phyloP scores from a whole-genome alignment of 2,113 vertebrate genomes.

The Clarias gariepinus region DNA sequence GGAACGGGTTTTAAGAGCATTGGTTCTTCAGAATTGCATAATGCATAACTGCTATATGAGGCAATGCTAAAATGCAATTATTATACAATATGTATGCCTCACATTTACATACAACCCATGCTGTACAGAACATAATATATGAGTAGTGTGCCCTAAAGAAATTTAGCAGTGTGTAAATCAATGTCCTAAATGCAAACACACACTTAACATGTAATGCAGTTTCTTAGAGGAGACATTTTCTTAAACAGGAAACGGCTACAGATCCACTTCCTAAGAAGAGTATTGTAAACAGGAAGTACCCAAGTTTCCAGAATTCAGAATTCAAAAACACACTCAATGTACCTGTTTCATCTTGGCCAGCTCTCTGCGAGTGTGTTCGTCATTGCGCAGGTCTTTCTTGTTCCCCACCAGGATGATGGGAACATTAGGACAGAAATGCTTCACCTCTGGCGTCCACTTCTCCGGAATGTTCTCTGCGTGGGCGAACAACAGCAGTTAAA shows the following conservation, averaged over 20 bases:
- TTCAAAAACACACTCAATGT: neutral
- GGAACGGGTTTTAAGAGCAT: neutral
- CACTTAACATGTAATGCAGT: slow-evolving; percentile 12
- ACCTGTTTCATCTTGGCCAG: slow-evolving; percentile 98
- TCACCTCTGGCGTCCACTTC: slow-evolving; percentile 98
- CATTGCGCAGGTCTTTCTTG: slow-evolving; percentile 95
- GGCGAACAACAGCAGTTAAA: neutral
- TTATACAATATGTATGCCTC: neutral
- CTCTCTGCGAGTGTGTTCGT: slow-evolving; percentile 91
- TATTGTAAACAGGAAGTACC: slow-evolving; percentile 27
- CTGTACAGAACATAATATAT: neutral
- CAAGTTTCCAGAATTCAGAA: neutral
- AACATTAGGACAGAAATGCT: slow-evolving; percentile 97
- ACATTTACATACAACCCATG: neutral
- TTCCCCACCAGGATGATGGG: slow-evolving; percentile 98
- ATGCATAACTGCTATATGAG: neutral
- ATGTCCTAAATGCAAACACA: neutral
- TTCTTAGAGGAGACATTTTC: slow-evolving; percentile 12
- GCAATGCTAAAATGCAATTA: neutral
- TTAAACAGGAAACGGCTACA: slow-evolving; percentile 48
- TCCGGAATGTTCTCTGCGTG: slow-evolving; percentile 93
- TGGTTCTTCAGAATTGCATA: neutral
- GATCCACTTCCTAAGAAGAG: slow-evolving; percentile 24
- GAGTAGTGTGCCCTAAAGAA: neutral
- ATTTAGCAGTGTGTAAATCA: neutral